These are phyloP conservation scores for Eupithecia centaureata DNA, from an alignment of 2,888 invertebrate species.

Conservation along the genomic window DNA sequence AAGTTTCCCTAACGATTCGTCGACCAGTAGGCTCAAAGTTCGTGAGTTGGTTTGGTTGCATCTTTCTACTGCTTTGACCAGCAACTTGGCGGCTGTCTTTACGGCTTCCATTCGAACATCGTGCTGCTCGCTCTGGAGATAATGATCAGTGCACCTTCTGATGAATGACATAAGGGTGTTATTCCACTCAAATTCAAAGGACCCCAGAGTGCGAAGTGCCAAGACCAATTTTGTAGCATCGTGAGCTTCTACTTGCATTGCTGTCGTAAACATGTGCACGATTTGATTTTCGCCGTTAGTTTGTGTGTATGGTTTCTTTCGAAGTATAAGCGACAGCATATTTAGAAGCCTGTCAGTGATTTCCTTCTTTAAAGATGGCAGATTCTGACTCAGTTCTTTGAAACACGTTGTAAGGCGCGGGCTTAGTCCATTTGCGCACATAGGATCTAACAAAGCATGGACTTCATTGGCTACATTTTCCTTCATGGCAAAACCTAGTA, in stretches of 20 bases:
- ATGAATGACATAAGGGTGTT: constrained; percentile 95
- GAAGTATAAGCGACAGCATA: constrained; percentile 94
- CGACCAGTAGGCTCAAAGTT: constrained; percentile 94
- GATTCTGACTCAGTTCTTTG: constrained; percentile 93
- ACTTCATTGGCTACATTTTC: constrained; percentile 91
- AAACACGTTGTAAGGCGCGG: constrained; percentile 95
- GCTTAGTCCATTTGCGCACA: constrained; percentile 96
- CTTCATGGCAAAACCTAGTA: constrained; percentile 94
- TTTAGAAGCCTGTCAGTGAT: constrained; percentile 96
- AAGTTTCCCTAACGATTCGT: constrained; percentile 95
- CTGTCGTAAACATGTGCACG: constrained; percentile 69
- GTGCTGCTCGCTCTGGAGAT: constrained; percentile 94
- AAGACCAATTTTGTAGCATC: constrained; percentile 95
- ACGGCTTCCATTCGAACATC: constrained; percentile 96
- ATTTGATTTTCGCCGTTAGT: constrained; percentile 79
- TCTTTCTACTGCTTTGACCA: constrained; percentile 91
- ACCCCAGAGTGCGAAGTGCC: constrained; percentile 95
- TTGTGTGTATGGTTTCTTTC: constrained; percentile 92
- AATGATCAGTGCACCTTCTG: constrained; percentile 95
- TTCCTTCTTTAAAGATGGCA: constrained; percentile 94
- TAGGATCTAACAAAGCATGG: constrained; percentile 92
- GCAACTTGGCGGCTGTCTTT: constrained; percentile 93
- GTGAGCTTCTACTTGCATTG: constrained; percentile 81
- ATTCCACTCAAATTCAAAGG: constrained; percentile 96
- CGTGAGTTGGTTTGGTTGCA: constrained; percentile 87